Evolutionary conservation across 2,888 invertebrate species (phyloP), one percentile per base, ranked within the genome.

Genomic region (Pseudeuparius sepicola): DNA sequence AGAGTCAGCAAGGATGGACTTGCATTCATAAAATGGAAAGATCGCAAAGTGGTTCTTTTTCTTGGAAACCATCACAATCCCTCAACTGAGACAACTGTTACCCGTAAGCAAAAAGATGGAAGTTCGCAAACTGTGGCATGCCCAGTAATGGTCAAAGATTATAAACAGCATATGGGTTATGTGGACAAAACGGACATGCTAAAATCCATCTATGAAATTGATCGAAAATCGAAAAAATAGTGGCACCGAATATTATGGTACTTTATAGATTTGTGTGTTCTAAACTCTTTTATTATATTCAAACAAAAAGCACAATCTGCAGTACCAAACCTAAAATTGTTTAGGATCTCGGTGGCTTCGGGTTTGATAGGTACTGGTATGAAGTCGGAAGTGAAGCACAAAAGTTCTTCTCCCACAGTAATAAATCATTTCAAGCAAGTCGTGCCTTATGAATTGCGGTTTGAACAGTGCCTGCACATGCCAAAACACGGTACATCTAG

Each of bases 171-270:
- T 9, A 20, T 50, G 52, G 46, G 48, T 12, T 44, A 42, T 33
- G 48, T 52, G 4, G 50, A 53, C 37, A 48, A 51, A 37, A 40
- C 42, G 24, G 50, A 54, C 33, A 43, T 41, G 45, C 20, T 45
- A 12, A 46, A 46, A 37, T 36, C 42, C 12, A 24, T 35, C 16
- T 53, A 54, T 36, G 47, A 50, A 31, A 40, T 45, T 12, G 39
- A 51, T 33, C 28, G 49, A 15, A 51, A 52, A 36, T 43, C 40
- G 18, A 45, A 41, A 37, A 53, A 52, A 44, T 51, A 49, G 52
- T 53, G 51, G 46, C 46, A 47, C 31, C 16, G 46, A 23, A 44
- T 53, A 12, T 45, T 51, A 23, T 52, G 42, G 34, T 42, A 48
- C 37, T 47, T 53, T 27, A 16, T 51, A 7, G 48, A 53, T 41